These are phyloP conservation scores for Rhamnusium bicolor DNA, from an alignment of 2,888 invertebrate species.

Conservation along the genomic window DNA sequence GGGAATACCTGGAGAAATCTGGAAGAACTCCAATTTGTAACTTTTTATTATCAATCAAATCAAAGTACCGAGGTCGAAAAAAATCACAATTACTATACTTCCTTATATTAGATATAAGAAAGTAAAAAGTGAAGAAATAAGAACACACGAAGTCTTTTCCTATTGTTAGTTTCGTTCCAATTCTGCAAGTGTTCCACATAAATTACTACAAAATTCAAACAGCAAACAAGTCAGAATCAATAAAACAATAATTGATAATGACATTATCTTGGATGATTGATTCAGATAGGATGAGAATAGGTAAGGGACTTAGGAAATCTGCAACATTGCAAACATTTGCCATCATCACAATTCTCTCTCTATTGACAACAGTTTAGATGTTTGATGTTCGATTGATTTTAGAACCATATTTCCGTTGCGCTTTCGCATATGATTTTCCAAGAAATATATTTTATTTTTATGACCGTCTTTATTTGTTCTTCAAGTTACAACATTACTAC, in stretches of 20 bases:
- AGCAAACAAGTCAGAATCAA: constrained; percentile 31
- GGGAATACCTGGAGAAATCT: too few relatives aligned
- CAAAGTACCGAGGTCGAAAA: too few relatives aligned
- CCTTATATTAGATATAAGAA: too few relatives aligned
- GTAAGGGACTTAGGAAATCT: constrained; percentile 56
- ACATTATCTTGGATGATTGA: constrained; percentile 41
- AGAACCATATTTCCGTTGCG: constrained; percentile 49
- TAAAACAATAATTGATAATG: constrained; percentile 37
- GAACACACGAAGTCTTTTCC: too few relatives aligned
- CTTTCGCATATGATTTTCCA: constrained; percentile 55
- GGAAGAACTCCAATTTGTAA: too few relatives aligned
- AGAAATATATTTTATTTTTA: constrained; percentile 28
- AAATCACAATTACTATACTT: too few relatives aligned
- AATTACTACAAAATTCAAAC: constrained; percentile 24
- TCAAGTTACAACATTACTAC: constrained; percentile 11
- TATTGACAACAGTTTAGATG: constrained; percentile 63
- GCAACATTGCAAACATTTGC: constrained; percentile 63
- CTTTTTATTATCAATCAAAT: too few relatives aligned
- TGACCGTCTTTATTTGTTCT: constrained; percentile 37
- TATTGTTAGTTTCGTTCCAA: not conserved
- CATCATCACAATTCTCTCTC: constrained; percentile 65
- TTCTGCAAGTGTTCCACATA: not conserved
- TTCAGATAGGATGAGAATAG: constrained; percentile 43
- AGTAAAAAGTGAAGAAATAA: too few relatives aligned
- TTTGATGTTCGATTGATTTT: constrained; percentile 62